A percentile compares a stretch with the other conserved stretches of the same genome.
phyloP scores from a whole-genome alignment of 2,797 vertebrate species.

The Oryzias dopingdopingensis region DNA sequence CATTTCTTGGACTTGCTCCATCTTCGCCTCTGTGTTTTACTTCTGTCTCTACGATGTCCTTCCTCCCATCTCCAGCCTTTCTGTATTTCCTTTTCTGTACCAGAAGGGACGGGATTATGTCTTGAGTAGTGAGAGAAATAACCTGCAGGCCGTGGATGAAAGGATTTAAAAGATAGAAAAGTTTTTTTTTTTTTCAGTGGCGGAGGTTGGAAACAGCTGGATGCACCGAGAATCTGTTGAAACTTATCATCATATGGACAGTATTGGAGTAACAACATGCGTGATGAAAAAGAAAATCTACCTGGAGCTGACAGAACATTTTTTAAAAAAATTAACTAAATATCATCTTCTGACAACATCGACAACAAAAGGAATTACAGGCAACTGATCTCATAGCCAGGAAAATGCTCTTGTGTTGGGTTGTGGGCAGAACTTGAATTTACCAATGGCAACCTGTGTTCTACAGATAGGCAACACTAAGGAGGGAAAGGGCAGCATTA shows the following conservation, averaged over 20 bases:
- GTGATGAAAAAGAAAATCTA: slow-evolving; percentile 38
- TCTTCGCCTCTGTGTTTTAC: slow-evolving; percentile 11
- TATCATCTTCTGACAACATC: slow-evolving; percentile 1
- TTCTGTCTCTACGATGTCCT: slow-evolving; percentile 24
- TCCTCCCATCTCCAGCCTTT: slow-evolving; percentile 11
- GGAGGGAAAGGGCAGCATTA: slow-evolving; percentile 30
- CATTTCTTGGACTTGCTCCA: background rate
- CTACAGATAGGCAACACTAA: slow-evolving; percentile 44
- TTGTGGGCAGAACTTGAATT: slow-evolving; percentile 30
- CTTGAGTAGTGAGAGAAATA: slow-evolving; percentile 50
- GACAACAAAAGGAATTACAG: slow-evolving; percentile 42
- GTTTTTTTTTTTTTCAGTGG: slow-evolving; percentile 26
- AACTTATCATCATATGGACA: slow-evolving; percentile 36
- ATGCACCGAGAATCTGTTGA: slow-evolving; percentile 28
- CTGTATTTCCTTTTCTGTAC: slow-evolving; percentile 19
- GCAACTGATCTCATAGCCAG: slow-evolving; percentile 26
- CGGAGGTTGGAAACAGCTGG: slow-evolving; percentile 24
- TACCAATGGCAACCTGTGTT: slow-evolving; percentile 41
- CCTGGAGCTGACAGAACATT: slow-evolving; percentile 15
- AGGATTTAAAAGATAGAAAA: slow-evolving; percentile 54
- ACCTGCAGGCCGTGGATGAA: slow-evolving; percentile 60
- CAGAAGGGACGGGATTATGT: slow-evolving; percentile 54
- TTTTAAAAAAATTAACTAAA: slow-evolving; percentile 16
- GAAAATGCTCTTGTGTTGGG: slow-evolving; percentile 21
- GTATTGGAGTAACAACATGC: slow-evolving; percentile 32